Base-by-base conservation (phyloP, 2,888 invertebrate genomes). In the Drosophila kambysellisi region DNA sequence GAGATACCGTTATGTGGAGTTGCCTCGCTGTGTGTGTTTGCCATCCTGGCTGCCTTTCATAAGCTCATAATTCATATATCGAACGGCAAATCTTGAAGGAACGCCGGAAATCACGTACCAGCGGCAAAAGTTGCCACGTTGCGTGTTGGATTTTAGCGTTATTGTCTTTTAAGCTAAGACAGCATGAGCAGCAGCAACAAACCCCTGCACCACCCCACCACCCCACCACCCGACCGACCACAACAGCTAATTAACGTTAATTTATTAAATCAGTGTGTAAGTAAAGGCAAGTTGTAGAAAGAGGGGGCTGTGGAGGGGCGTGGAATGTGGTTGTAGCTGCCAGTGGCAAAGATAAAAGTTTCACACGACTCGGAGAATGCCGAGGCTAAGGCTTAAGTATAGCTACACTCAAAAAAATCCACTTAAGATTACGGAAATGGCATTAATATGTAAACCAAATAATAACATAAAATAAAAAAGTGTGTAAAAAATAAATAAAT, bases 221-320 rank as follows among this genome's bases (percentile, higher is more conserved):
- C 2, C n/a, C 8, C 30, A 29, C 46, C 70, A 20, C 39, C 37
- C 56, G 62, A 50, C 58, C 68, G 75, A 79, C 87, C 88, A 91
- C 91, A 91, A 82, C 91, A 88, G 87, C 91, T 91, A 91, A 91
- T 91, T 91, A 92, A 91, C 91, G 91, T 90, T 92, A 91, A 91
- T 92, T 91, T 91, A 92, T 91, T 91, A 91, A 91, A 91, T 91
- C 92, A 92, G 91, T 86, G 85, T 89, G 85, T 80, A 90, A 91
- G 91, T 82, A 91, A 91, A 85, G 89, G 81, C 77, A 91, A 61
- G 75, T 64, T 74, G 67, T 41, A 30, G 15, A 56, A 70, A 32
- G 46, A 39, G 51, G 15, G 54, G 58, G 29, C n/a, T 20, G 9
- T 12, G 54, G 32, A 32, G 51, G 9, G 53, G 33, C 25, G 60